These are phyloP conservation scores for Helobdella robusta DNA, from an alignment of 2,888 invertebrate species.

Conservation along the genomic window DNA sequence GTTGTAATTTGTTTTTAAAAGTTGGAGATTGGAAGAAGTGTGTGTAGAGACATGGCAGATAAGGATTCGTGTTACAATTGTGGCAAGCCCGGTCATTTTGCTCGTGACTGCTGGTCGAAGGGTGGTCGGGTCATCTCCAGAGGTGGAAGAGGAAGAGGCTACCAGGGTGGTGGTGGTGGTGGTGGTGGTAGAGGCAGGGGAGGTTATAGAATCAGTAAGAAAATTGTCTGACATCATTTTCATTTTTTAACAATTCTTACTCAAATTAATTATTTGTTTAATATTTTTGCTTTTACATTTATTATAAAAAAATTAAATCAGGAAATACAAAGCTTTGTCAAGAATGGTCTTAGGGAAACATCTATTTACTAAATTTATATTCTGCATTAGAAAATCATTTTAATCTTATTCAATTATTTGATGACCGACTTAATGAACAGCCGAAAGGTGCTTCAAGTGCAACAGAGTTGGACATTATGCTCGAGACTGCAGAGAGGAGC, in stretches of 20 bases:
- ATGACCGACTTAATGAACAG: conserved; percentile 83
- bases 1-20: too few species aligned
- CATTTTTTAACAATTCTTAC: too few species aligned
- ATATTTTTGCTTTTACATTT: too few species aligned
- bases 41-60: conserved; percentile 13
- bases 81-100: conserved; percentile 61
- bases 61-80: conserved; percentile 55
- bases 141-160: conserved; percentile 22
- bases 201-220: too few species aligned
- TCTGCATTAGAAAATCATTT: background rate
- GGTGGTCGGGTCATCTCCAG: conserved; percentile 22
- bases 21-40: too few species aligned
- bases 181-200: conserved; percentile 23
- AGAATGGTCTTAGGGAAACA: too few species aligned
- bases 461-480: conserved; percentile 86
- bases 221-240: too few species aligned
- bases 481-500: conserved; percentile 83
- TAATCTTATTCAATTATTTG: background rate
- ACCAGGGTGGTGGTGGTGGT: conserved; percentile 13
- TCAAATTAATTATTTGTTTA: too few species aligned
- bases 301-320: too few species aligned
- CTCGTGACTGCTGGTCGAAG: conserved; percentile 32
- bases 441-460: conserved; percentile 73
- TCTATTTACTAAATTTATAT: too few species aligned
- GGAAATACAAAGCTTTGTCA: conserved; percentile 79